phyloP scores from a whole-genome alignment of 2,888 invertebrate species.

The Meteorus cinctellus region DNA sequence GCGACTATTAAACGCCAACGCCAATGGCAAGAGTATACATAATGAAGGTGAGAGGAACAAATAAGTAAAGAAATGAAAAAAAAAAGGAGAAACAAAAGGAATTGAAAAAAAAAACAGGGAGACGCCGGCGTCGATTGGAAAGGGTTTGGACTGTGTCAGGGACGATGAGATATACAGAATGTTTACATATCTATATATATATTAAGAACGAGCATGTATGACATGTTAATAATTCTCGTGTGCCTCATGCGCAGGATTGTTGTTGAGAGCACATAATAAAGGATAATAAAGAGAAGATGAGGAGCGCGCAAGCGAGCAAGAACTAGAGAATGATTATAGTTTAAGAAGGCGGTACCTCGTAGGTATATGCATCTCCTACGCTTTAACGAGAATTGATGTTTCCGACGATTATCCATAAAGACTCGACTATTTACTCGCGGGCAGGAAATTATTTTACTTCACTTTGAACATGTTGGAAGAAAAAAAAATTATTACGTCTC shows the following conservation, averaged over 20 bases:
- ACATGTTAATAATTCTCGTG: not conserved
- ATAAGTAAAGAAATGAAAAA: constrained; percentile 25
- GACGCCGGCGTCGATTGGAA: constrained; percentile 43
- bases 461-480: constrained; percentile 27
- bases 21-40: constrained; percentile 8
- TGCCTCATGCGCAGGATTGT: constrained; percentile 5
- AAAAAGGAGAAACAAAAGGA: constrained; percentile 19
- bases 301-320: not conserved
- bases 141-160: constrained; percentile 53
- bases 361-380: constrained; percentile 60
- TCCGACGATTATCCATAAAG: constrained; percentile 67
- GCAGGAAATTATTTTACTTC: constrained; percentile 56
- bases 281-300: constrained; percentile 12
- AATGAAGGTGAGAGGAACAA: constrained; percentile 19
- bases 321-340: constrained; percentile 11
- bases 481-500: constrained; percentile 3
- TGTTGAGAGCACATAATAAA: constrained; percentile 16
- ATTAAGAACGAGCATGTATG: not conserved
- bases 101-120: constrained; percentile 28
- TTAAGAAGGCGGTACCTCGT: constrained; percentile 44
- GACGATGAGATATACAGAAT: constrained; percentile 39
- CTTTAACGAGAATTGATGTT: constrained; percentile 68
- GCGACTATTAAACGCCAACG: constrained; percentile 19
- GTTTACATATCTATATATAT: constrained; percentile 17
- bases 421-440: constrained; percentile 51